phyloP scores from a whole-genome alignment of 2,113 vertebrate genomes.

The Mesocricetus auratus region DNA sequence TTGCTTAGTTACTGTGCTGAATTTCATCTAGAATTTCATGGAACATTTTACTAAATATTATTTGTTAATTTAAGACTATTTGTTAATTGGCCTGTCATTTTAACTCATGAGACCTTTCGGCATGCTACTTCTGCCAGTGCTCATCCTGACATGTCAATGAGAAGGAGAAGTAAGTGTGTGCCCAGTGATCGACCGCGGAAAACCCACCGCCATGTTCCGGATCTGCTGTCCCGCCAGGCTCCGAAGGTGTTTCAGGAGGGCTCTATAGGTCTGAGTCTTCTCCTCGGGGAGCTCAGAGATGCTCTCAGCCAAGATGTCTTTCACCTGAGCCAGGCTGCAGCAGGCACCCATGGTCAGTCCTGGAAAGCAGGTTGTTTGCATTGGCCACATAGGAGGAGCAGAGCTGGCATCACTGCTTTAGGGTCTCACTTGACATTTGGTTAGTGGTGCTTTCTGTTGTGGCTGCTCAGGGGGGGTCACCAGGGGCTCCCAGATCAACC shows the following conservation, averaged over 20 bases:
- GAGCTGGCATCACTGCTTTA: not conserved
- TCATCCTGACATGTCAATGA: not conserved
- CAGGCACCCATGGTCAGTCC: conserved; percentile 91
- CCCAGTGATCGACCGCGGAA: not conserved
- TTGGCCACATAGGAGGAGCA: not conserved
- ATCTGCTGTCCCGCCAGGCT: conserved; percentile 91
- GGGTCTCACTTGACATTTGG: not conserved
- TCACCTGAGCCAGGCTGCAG: conserved; percentile 88
- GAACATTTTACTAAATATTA: conserved; percentile 9
- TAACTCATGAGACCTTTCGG: not conserved
- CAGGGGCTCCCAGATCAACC: not conserved
- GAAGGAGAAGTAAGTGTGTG: not conserved
- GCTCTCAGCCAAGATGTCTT: conserved; percentile 84
- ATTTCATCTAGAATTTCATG: not conserved
- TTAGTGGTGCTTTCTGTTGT: not conserved
- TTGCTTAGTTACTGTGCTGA: not conserved
- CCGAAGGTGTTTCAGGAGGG: conserved; percentile 89
- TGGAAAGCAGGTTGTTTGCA: conserved; percentile 75
- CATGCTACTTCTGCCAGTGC: not conserved
- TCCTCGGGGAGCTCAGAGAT: conserved; percentile 83
- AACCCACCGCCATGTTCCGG: conserved; percentile 90
- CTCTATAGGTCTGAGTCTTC: conserved; percentile 87
- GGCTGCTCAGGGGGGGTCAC: not conserved
- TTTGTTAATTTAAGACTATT: not conserved
- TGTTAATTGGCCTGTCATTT: not conserved